Base-by-base conservation (phyloP, 2,888 invertebrate species). In the Eurois occulta region DNA sequence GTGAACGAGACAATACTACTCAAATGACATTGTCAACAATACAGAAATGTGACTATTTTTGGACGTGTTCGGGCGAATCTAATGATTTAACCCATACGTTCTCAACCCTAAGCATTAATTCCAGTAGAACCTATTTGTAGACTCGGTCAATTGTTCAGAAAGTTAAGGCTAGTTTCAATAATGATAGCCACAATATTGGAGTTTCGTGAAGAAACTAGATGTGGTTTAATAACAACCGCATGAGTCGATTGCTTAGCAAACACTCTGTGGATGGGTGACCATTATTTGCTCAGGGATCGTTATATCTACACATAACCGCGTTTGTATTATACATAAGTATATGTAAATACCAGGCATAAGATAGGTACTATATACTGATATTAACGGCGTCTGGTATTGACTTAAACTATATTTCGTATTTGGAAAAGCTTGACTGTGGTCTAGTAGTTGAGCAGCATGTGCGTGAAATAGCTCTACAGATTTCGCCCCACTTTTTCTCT, bases 151-250 rank as follows among this genome's bases (percentile, higher is more conserved):
- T 10, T 70, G 5, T 48, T 41, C 16, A n/a, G 16, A 79, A 71
- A 35, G 35, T 52, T 24, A 32, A 16, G n/a, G 1, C 32, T 65
- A 24, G 21, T 60, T 52, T 75, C 41, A 35, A 35, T 46, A 81
- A 43, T 81, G 28, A 32, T 28, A 21, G 6, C 32, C 38, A 46
- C 60, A 32, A n/a, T 60, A 67, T 66, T 60, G 11, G 24, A 46
- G 28, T 52, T 62, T 46, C 24, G 11, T 21, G 16, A 46, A 21
- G 48, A 80, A 58, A 52, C n/a, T 38, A 24, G 43, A 38, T 24
- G 72, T 72, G 52, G 80, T 80, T 80, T 64, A 55, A 73, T 80
- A 55, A 73, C 43, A 32, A 74, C 24, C n/a, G 6, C 16, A 55
- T 18, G 28, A 67, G 48, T 43, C 7, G 48, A 52, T 67, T 60